Evolutionary conservation across 2,888 invertebrate genomes (phyloP).

Genomic region (Apoderus coryli): DNA sequence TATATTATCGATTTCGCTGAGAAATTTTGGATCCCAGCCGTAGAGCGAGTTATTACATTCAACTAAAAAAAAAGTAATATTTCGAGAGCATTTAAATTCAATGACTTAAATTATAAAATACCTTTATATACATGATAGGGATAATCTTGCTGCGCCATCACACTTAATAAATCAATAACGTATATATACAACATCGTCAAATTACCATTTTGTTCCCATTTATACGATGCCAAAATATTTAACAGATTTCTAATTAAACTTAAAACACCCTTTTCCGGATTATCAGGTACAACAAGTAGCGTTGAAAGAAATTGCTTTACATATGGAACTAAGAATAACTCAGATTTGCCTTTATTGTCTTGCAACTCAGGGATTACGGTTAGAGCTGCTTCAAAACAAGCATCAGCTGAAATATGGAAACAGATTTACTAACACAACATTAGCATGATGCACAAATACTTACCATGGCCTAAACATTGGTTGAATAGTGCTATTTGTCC

Average conservation of each 20-base stretch:
- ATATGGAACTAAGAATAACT: conserved; percentile 54
- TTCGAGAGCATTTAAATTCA: background rate
- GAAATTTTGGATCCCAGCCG: conserved; percentile 76
- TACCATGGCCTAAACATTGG: conserved; percentile 84
- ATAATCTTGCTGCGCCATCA: conserved; percentile 68
- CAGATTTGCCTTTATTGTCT: conserved; percentile 58
- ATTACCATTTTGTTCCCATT: conserved; percentile 53
- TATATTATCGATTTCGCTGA: conserved; percentile 63
- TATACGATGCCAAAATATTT: conserved; percentile 62
- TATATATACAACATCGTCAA: conserved; percentile 58
- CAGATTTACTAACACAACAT: no score
- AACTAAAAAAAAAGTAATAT: conserved; percentile 38
- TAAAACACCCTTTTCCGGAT: conserved; percentile 74
- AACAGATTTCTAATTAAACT: conserved; percentile 68
- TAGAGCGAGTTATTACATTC: conserved; percentile 88
- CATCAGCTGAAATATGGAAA: conserved; percentile 61
- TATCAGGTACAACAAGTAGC: conserved; percentile 74
- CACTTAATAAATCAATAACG: conserved; percentile 62
- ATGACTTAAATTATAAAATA: conserved; percentile 23
- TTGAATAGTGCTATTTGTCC: conserved; percentile 83
- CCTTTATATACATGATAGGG: conserved; percentile 77
- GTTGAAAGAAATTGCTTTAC: conserved; percentile 69
- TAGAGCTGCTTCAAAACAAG: conserved; percentile 82
- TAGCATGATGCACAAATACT: no score
- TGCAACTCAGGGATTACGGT: conserved; percentile 65